phyloP scores from a whole-genome alignment of 2,888 invertebrate species.

The Folsomia manolachei region DNA sequence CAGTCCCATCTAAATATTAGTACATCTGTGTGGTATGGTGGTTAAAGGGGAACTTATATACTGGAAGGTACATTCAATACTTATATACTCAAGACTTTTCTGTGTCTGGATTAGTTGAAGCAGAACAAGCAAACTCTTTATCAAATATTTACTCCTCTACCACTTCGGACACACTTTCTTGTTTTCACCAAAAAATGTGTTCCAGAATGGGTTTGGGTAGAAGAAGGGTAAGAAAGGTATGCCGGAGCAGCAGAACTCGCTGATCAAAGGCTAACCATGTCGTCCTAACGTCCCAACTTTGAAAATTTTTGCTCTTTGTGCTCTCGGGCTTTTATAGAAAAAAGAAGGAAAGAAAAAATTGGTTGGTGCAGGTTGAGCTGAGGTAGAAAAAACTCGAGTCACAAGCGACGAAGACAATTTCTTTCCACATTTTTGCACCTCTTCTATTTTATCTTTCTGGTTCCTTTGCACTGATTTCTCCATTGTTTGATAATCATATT shows the following conservation, averaged over 20 bases:
- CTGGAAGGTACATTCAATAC: not conserved
- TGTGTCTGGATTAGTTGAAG: not conserved
- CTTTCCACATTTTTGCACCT: not conserved
- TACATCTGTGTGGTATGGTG: not conserved
- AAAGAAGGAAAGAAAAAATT: not conserved
- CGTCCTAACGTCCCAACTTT: not conserved
- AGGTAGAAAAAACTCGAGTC: no score
- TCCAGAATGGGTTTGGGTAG: not conserved
- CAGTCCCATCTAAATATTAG: not conserved
- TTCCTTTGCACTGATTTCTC: not conserved
- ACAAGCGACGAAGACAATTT: not conserved
- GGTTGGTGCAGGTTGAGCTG: not conserved
- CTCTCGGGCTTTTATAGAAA: not conserved
- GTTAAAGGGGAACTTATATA: not conserved
- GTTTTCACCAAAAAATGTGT: not conserved
- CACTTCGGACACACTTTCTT: constrained; percentile 9
- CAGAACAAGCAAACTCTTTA: constrained; percentile 12
- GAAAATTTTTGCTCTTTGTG: not conserved
- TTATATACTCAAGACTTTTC: not conserved
- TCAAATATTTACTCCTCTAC: constrained; percentile 20
- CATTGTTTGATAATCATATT: not conserved
- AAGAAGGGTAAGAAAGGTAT: not conserved
- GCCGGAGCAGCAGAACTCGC: no score
- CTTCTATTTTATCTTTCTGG: not conserved
- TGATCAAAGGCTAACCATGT: not conserved